Evolutionary conservation across 2,888 invertebrate genomes (phyloP).

Genomic region (Drosophila mimetica): DNA sequence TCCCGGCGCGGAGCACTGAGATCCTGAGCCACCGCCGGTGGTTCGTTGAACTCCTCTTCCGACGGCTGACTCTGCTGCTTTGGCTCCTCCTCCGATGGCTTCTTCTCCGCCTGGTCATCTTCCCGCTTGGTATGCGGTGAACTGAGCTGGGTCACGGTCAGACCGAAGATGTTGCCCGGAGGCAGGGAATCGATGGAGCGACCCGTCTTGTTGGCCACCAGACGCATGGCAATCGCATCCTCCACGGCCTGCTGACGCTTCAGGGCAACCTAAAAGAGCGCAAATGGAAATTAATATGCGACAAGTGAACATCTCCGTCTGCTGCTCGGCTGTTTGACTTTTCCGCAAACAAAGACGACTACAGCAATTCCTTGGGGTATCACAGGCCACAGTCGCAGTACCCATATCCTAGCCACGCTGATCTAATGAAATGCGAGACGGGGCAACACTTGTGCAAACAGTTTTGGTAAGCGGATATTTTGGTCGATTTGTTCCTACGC

Average conservation of each 20-base stretch:
- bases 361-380: slow-evolving; percentile 64
- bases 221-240: slow-evolving; percentile 96
- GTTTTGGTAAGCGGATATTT: slow-evolving; percentile 77
- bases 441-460: slow-evolving; percentile 79
- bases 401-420: background rate
- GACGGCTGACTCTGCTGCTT: background rate
- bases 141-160: slow-evolving; percentile 92
- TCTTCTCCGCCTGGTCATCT: slow-evolving; percentile 13
- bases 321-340: slow-evolving; percentile 64
- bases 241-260: slow-evolving; percentile 99
- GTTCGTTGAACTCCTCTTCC: slow-evolving; percentile 22
- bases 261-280: slow-evolving; percentile 90
- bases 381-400: background rate
- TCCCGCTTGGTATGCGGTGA: slow-evolving; percentile 3
- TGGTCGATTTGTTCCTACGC: slow-evolving; percentile 73
- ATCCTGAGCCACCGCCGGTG: slow-evolving; percentile 57
- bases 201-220: slow-evolving; percentile 93
- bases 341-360: slow-evolving; percentile 32
- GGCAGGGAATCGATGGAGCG: slow-evolving; percentile 90
- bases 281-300: slow-evolving; percentile 81
- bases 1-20: slow-evolving; percentile 59
- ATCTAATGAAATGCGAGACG: slow-evolving; percentile 60
- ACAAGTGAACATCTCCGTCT: slow-evolving; percentile 62
- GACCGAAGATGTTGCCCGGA: slow-evolving; percentile 95
- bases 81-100: background rate